A percentile compares a stretch with the other conserved stretches of the same genome.
These are phyloP conservation scores for Argyrosomus regius DNA, from an alignment of 2,797 vertebrate genomes.

Conservation along the genomic window DNA sequence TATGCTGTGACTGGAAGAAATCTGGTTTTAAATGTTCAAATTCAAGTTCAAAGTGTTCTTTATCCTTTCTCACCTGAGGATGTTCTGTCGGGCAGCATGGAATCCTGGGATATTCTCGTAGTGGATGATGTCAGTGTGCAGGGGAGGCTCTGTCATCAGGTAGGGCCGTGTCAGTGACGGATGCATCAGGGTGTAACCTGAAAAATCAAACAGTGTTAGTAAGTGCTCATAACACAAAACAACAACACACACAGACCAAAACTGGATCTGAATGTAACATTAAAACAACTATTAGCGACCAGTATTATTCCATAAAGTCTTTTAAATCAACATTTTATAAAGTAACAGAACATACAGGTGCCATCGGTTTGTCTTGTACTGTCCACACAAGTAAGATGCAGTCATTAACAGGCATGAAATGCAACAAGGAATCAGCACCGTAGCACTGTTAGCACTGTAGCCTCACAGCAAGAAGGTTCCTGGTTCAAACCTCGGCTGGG, in stretches of 20 bases:
- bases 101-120: slow-evolving; percentile 98
- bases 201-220: slow-evolving; percentile 49
- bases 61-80: slow-evolving; percentile 89
- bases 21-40: background rate
- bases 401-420: background rate
- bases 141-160: slow-evolving; percentile 94
- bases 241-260: background rate
- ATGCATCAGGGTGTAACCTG: slow-evolving; percentile 99
- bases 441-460: too few species aligned
- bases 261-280: background rate
- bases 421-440: background rate
- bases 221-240: background rate
- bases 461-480: too few species aligned
- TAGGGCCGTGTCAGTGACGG: slow-evolving; percentile 96
- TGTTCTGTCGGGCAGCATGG: slow-evolving; percentile 93
- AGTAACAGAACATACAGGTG: background rate
- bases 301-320: background rate
- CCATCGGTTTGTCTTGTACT: too few species aligned
- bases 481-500: too few species aligned
- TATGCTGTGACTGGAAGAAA: background rate
- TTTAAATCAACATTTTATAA: background rate
- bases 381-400: too few species aligned
- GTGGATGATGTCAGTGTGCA: slow-evolving; percentile 98
- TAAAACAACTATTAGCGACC: background rate
- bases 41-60: background rate